Conservation (phyloP, 2,888 invertebrate species). For the Aphodius sticticus region DNA sequence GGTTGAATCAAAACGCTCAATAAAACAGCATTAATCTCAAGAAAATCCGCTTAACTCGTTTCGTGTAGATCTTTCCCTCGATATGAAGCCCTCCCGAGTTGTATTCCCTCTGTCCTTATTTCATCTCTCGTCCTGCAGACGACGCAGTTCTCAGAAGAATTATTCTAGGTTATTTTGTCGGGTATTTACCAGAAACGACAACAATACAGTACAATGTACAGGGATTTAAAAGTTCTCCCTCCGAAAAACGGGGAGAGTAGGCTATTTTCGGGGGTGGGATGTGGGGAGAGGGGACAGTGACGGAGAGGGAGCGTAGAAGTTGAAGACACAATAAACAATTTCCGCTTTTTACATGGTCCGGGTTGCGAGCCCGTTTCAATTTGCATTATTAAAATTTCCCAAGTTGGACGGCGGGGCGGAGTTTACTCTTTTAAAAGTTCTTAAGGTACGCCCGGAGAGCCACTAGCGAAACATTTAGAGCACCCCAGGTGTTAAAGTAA, state of each 20-base stretch:
- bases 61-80: neutral
- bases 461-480: slow-evolving; percentile 39
- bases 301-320: slow-evolving; percentile 9
- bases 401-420: slow-evolving; percentile 30
- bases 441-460: slow-evolving; percentile 34
- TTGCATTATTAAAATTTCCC: slow-evolving; percentile 49
- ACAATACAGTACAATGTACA: neutral
- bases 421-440: slow-evolving; percentile 36
- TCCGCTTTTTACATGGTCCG: slow-evolving; percentile 44
- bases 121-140: neutral
- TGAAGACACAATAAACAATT: slow-evolving; percentile 42
- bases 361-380: slow-evolving; percentile 46
- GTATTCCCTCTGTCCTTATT: neutral
- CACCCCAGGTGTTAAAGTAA: neutral
- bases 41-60: neutral
- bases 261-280: neutral
- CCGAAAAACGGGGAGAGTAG: slow-evolving; percentile 8
- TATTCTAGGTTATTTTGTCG: neutral
- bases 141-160: neutral
- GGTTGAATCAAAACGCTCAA: too few species aligned
- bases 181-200: neutral
- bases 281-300: too few species aligned
- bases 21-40: neutral
- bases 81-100: neutral
- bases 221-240: neutral